Percentiles rank a stretch among this genome's conserved stretches.
phyloP scores from a whole-genome alignment of 2,113 vertebrate species.

The Eleginops maclovinus region DNA sequence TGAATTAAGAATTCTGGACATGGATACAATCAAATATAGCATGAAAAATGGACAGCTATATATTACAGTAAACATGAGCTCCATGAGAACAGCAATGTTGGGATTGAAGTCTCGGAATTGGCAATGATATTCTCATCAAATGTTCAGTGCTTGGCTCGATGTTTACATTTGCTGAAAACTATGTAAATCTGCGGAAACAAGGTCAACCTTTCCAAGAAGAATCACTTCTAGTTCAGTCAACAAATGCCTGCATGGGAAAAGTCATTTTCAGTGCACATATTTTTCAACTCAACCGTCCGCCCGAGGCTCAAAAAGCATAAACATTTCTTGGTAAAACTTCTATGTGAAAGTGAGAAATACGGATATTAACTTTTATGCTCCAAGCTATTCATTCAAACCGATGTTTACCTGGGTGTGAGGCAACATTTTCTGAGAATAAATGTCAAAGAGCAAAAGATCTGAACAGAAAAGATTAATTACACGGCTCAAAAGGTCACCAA shows the following conservation, averaged over 20 bases:
- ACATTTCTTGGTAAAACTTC: too few relatives aligned
- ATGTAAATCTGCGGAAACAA: neutral
- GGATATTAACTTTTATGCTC: neutral
- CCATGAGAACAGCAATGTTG: neutral
- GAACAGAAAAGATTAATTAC: neutral
- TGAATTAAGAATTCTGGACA: neutral
- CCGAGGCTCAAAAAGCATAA: too few relatives aligned
- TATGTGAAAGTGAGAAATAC: neutral
- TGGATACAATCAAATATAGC: neutral
- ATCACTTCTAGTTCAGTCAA: too few relatives aligned
- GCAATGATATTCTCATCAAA: neutral
- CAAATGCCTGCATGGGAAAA: too few relatives aligned
- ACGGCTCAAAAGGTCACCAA: neutral
- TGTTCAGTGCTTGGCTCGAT: neutral
- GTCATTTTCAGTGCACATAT: too few relatives aligned
- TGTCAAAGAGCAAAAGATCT: neutral
- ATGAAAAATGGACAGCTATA: neutral
- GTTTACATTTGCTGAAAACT: neutral
- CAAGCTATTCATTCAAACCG: neutral
- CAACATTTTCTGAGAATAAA: neutral
- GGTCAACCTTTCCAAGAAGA: neutral
- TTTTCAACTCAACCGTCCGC: too few relatives aligned
- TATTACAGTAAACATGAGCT: neutral
- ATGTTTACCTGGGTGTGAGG: neutral
- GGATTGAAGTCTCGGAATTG: neutral